Conservation (phyloP, 2,113 vertebrate species). For the Apteryx mantelli region DNA sequence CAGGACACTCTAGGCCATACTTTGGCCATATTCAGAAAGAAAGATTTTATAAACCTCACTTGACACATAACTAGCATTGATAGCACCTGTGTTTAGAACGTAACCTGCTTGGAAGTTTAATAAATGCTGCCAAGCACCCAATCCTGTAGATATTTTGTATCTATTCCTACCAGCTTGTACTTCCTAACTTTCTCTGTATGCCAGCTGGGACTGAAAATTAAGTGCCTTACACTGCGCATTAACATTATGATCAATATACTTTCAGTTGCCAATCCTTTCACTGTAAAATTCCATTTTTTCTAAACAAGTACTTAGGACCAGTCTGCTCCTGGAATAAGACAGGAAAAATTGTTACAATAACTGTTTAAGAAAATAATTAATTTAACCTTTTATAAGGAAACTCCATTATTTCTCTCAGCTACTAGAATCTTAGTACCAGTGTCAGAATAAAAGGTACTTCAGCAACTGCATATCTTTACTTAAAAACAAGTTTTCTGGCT, state of each 20-base stretch:
- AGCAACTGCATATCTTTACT: not conserved
- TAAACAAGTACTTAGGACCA: not conserved
- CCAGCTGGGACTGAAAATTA: not conserved
- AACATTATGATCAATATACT: not conserved
- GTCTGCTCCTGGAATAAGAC: not conserved
- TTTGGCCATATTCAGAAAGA: not conserved
- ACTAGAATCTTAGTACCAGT: not conserved
- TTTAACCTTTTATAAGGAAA: not conserved
- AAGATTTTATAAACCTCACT: not conserved
- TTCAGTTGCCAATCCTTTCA: not conserved
- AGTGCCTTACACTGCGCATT: not conserved
- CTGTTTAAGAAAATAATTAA: not conserved
- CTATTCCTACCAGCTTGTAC: not conserved
- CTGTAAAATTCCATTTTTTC: not conserved
- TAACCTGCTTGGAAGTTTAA: not conserved
- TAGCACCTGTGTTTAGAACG: not conserved
- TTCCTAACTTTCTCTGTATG: not conserved
- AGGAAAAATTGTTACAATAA: not conserved
- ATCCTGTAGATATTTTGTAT: not conserved
- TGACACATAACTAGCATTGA: not conserved
- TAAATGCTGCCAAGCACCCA: not conserved
- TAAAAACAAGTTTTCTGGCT: not conserved
- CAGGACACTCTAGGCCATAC: not conserved
- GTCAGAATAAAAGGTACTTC: slow-evolving; percentile 8
- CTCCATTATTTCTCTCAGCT: not conserved